Conservation (phyloP, 2,113 vertebrate species). For the Quiscalus mexicanus region DNA sequence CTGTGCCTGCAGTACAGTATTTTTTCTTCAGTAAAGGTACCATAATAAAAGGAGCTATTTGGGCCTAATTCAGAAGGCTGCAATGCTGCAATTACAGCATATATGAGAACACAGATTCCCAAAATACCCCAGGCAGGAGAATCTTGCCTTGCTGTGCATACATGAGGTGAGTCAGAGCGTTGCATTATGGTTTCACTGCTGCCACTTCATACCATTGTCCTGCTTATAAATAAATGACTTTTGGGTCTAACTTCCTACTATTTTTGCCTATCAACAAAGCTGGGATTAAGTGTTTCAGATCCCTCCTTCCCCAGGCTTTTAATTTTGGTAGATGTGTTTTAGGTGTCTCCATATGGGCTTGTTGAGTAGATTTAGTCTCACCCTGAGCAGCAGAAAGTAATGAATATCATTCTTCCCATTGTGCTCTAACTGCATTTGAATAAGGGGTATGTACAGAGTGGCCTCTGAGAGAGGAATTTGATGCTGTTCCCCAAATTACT, state of each 20-base stretch:
- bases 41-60: neutral
- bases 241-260: neutral
- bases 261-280: neutral
- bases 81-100: neutral
- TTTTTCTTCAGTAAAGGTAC: neutral
- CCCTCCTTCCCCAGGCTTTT: neutral
- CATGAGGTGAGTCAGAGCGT: neutral
- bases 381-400: constrained; percentile 35
- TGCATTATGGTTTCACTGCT: neutral
- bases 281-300: neutral
- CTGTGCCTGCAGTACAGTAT: neutral
- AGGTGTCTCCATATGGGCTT: neutral
- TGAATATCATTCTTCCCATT: constrained; percentile 23
- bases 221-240: neutral
- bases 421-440: constrained; percentile 28
- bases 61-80: neutral
- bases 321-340: neutral
- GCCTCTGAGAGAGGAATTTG: constrained; percentile 50
- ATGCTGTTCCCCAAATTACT: neutral
- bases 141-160: neutral
- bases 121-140: neutral
- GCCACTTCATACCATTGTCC: neutral
- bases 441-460: constrained; percentile 13
- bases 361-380: neutral
- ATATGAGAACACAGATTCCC: neutral